These are phyloP conservation scores for Xiphophorus birchmanni DNA, from an alignment of 2,797 vertebrate species.

Conservation along the genomic window DNA sequence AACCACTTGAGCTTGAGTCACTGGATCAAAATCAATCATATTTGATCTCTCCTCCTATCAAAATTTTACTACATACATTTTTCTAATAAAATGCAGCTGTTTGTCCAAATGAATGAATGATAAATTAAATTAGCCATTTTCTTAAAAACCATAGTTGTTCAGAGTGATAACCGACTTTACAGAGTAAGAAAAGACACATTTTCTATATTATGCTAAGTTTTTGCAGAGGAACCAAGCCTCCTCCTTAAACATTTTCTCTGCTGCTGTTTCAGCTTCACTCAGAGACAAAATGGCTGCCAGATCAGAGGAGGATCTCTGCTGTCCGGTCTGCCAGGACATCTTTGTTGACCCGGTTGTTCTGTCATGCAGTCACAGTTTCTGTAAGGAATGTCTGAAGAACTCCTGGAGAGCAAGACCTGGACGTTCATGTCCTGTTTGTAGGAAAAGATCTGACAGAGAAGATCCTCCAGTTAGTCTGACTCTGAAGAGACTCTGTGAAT, in stretches of 20 bases:
- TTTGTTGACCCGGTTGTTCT: neutral
- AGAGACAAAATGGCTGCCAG: constrained; percentile 1
- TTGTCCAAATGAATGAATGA: no score
- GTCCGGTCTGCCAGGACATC: neutral
- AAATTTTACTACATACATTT: no score
- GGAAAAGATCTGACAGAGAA: neutral
- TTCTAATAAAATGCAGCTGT: no score
- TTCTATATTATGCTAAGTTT: no score
- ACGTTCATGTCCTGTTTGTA: neutral
- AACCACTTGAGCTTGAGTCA: no score
- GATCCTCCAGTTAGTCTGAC: neutral
- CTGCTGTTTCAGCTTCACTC: neutral
- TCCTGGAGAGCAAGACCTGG: neutral
- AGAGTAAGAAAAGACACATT: no score
- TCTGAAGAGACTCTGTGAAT: constrained; percentile 2
- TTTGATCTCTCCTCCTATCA: no score
- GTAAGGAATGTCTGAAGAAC: neutral
- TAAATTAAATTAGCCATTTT: no score
- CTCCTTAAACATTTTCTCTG: neutral
- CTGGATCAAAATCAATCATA: no score
- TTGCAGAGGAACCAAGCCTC: no score
- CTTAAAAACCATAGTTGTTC: no score
- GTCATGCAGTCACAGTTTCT: neutral
- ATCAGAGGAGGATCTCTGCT: neutral
- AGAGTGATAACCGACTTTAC: no score